Percentiles rank a stretch among this genome's conserved stretches.
These are phyloP conservation scores for Clytia hemisphaerica DNA, from an alignment of 30 jellyfish, hydroid and myxozoan species.

Conservation along the genomic window DNA sequence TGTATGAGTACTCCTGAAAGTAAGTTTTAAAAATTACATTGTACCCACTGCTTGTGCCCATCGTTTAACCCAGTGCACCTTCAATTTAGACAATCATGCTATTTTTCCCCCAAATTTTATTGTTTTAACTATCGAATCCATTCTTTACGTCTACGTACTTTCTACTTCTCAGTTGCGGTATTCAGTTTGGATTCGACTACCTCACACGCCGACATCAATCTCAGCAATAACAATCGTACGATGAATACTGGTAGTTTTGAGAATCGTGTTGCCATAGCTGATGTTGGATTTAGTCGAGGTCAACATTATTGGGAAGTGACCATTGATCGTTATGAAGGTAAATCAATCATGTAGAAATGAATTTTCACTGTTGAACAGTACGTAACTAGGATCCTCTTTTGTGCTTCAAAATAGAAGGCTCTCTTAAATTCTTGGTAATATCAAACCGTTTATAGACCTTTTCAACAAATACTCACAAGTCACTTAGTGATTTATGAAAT, in stretches of 20 bases:
- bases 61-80: too few relatives aligned
- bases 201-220: conserved; percentile 72
- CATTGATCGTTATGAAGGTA: conserved; percentile 47
- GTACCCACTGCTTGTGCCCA: too few relatives aligned
- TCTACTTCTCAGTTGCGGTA: conserved; percentile 63
- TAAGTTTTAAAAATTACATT: too few relatives aligned
- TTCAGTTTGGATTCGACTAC: conserved; percentile 53
- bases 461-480: too few relatives aligned
- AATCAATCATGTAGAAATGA: background rate
- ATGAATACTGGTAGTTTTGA: conserved; percentile 78
- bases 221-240: conserved; percentile 40
- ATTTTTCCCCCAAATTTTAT: too few relatives aligned
- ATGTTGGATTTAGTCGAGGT: conserved; percentile 94
- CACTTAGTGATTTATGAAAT: too few relatives aligned
- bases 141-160: too few relatives aligned
- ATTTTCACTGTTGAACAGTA: background rate
- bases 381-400: background rate
- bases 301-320: conserved; percentile 83
- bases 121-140: too few relatives aligned
- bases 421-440: too few relatives aligned
- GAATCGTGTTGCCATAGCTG: conserved; percentile 81
- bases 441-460: too few relatives aligned
- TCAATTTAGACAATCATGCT: too few relatives aligned
- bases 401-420: too few relatives aligned
- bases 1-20: conserved; percentile 80